These are phyloP conservation scores for Cichladusa arquata DNA, from an alignment of 2,113 vertebrate genomes.

Conservation along the genomic window DNA sequence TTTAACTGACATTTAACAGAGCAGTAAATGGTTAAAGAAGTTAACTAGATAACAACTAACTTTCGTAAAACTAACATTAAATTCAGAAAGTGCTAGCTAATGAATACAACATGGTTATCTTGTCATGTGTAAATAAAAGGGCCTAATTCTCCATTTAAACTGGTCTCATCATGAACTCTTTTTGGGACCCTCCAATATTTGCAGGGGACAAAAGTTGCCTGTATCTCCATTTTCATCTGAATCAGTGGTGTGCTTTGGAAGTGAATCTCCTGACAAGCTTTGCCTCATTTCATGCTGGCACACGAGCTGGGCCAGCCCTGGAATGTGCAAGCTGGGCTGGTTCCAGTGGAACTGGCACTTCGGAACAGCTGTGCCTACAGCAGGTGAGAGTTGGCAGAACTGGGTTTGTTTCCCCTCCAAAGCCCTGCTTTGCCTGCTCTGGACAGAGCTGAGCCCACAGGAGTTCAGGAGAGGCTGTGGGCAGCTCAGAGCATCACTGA, in stretches of 20 bases:
- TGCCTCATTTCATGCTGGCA: background rate
- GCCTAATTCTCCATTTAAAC: background rate
- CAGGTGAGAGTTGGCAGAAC: background rate
- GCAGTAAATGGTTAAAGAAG: background rate
- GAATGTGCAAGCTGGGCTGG: background rate
- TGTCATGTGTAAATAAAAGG: background rate
- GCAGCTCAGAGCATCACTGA: background rate
- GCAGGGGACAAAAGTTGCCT: background rate
- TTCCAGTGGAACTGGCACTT: background rate
- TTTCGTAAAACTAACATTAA: background rate
- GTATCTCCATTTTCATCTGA: background rate
- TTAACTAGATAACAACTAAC: slow-evolving; percentile 33
- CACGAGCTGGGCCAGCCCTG: background rate
- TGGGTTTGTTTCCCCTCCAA: background rate
- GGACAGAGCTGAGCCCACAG: background rate
- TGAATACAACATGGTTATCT: background rate
- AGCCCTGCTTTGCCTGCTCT: background rate
- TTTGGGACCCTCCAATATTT: background rate
- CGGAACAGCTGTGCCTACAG: fast-evolving
- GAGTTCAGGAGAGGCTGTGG: background rate
- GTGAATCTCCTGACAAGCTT: background rate
- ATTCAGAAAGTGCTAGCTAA: slow-evolving; percentile 19
- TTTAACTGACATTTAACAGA: slow-evolving; percentile 54
- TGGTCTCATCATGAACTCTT: background rate
- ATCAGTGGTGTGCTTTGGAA: background rate